Evolutionary conservation across 2,888 invertebrate species (phyloP).

Genomic region (Xanthorhoe designata): DNA sequence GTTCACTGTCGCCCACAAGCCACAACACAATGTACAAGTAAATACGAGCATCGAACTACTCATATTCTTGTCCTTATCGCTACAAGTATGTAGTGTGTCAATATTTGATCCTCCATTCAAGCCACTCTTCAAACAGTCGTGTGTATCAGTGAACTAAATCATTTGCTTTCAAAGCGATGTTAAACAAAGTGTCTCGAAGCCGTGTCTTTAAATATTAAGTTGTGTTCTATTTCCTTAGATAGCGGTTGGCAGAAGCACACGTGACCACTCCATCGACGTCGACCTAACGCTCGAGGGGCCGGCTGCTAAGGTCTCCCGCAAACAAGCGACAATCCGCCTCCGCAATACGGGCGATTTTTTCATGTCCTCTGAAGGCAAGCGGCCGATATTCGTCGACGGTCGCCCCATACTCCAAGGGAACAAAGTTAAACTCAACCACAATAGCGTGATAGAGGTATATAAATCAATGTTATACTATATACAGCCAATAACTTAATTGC

Average conservation of each 20-base stretch:
- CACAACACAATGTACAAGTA: conserved; percentile 17
- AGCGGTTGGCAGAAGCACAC: conserved; percentile 95
- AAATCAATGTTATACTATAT: not conserved
- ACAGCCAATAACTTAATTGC: not conserved
- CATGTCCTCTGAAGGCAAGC: conserved; percentile 96
- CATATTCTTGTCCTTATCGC: conserved; percentile 18
- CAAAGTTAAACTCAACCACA: conserved; percentile 96
- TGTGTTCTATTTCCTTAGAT: conserved; percentile 83
- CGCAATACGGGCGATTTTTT: conserved; percentile 98
- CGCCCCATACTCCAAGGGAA: conserved; percentile 94
- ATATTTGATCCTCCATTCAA: conserved; percentile 14
- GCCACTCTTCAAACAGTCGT: conserved; percentile 10
- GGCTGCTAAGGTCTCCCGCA: conserved; percentile 95
- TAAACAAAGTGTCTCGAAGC: not conserved
- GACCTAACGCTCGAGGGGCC: conserved; percentile 97
- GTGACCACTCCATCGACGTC: conserved; percentile 96
- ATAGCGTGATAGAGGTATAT: conserved; percentile 95
- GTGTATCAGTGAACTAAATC: conserved; percentile 3
- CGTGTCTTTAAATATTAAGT: conserved; percentile 30
- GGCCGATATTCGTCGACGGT: conserved; percentile 97
- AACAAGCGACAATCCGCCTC: conserved; percentile 95
- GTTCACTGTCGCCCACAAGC: conserved; percentile 23
- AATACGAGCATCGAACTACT: conserved; percentile 14
- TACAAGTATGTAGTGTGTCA: conserved; percentile 11
- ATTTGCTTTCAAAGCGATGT: not conserved